A percentile compares a stretch with the other conserved stretches of the same genome.
phyloP scores from a whole-genome alignment of 2,888 invertebrate species.

The Salticus scenicus region DNA sequence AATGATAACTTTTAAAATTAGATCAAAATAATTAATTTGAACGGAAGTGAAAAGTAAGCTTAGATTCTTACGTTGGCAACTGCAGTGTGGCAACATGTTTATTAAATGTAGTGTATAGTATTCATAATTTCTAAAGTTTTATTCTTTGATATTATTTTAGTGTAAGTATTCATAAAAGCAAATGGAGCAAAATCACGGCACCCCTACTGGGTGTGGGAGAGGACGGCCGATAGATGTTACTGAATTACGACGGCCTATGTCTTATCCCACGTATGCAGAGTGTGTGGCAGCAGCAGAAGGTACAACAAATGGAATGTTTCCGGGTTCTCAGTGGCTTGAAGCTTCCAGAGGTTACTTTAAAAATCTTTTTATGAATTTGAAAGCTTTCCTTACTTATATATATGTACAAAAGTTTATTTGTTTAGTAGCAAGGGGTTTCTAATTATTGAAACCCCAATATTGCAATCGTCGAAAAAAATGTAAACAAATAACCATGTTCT shows the following conservation, averaged over 20 bases:
- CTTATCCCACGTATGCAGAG: slow-evolving; percentile 67
- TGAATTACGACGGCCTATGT: slow-evolving; percentile 62
- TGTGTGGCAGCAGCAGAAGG: slow-evolving; percentile 64
- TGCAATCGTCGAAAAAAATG: too few species aligned
- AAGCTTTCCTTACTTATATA: too few species aligned
- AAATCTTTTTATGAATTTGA: too few species aligned
- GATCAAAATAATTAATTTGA: not conserved
- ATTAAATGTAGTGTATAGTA: slow-evolving; percentile 61
- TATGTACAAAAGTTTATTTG: too few species aligned
- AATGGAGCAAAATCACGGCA: slow-evolving; percentile 64
- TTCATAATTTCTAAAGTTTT: slow-evolving; percentile 51
- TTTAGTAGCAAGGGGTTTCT: too few species aligned
- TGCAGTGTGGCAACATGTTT: slow-evolving; percentile 45
- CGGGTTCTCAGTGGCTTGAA: slow-evolving; percentile 46
- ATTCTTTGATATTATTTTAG: slow-evolving; percentile 32
- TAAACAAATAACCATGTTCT: too few species aligned
- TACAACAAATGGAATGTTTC: slow-evolving; percentile 56
- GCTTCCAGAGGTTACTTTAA: slow-evolving; percentile 44
- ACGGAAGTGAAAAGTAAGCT: slow-evolving; percentile 27
- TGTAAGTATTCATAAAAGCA: slow-evolving; percentile 35
- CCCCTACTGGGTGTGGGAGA: slow-evolving; percentile 58
- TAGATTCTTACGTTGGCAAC: slow-evolving; percentile 32
- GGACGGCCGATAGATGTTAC: slow-evolving; percentile 45
- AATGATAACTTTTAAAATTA: too few species aligned
- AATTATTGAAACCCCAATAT: too few species aligned